A percentile compares a stretch with the other conserved stretches of the same genome.
Evolutionary conservation across 2,113 vertebrate genomes (phyloP).

Genomic region (Brachypteracias leptosomus): DNA sequence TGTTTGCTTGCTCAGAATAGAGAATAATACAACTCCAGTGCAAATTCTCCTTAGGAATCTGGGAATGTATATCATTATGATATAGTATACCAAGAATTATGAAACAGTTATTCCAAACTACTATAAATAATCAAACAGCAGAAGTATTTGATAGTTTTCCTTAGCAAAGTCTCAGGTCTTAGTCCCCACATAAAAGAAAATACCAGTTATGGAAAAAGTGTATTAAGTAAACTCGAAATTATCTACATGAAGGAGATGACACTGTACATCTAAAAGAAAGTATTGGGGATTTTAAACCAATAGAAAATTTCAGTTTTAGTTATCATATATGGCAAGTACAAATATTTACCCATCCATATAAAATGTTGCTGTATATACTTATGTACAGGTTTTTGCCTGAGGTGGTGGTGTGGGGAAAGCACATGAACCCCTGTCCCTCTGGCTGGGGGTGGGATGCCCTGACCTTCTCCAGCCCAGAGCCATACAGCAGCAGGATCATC

Average conservation of each 20-base stretch:
- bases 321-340: background rate
- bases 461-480: background rate
- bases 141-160: background rate
- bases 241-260: background rate
- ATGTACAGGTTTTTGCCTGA: background rate
- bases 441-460: background rate
- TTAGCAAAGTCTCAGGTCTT: background rate
- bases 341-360: background rate
- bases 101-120: background rate
- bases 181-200: background rate
- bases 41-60: background rate
- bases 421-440: background rate
- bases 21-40: background rate
- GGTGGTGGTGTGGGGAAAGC: background rate
- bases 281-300: background rate
- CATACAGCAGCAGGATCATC: rapidly evolving
- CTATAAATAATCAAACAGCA: background rate
- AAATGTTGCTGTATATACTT: background rate
- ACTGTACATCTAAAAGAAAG: background rate
- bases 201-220: background rate
- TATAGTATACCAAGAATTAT: background rate
- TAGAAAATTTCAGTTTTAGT: background rate
- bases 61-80: background rate
- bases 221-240: background rate
- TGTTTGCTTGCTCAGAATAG: background rate